Percentiles rank a stretch among this genome's conserved stretches.
Conservation (phyloP, 1,140 invertebrate genomes). For the Matsumurasca onukii region DNA sequence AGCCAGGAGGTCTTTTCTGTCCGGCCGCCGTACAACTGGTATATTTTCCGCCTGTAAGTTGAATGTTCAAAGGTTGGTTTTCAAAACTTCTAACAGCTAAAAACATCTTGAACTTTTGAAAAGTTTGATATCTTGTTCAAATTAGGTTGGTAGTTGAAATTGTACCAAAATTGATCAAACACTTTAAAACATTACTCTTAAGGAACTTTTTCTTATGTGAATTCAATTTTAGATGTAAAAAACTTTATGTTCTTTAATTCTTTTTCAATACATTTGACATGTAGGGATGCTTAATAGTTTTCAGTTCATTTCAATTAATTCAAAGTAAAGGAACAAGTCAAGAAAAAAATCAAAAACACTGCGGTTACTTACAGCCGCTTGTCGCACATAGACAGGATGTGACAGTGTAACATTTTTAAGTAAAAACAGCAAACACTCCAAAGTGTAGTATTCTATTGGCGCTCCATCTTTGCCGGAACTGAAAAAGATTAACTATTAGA, state of each 20-base stretch:
- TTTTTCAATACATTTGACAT: background rate
- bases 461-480: conserved; percentile 96
- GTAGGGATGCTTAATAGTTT: background rate
- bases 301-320: background rate
- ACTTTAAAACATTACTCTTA: background rate
- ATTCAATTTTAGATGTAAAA: background rate
- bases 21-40: conserved; percentile 86
- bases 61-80: background rate
- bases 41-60: conserved; percentile 80
- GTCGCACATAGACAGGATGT: conserved; percentile 94
- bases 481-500: no score
- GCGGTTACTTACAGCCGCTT: conserved; percentile 81
- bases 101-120: background rate
- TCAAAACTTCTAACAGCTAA: background rate
- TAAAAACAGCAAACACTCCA: conserved; percentile 94
- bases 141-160: background rate
- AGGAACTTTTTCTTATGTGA: background rate
- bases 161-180: background rate
- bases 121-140: background rate
- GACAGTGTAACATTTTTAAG: conserved; percentile 91
- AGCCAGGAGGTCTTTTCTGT: conserved; percentile 91
- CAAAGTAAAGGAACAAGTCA: background rate
- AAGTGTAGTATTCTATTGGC: conserved; percentile 94
- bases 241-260: background rate
- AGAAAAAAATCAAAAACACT: background rate